A percentile compares a stretch with the other conserved stretches of the same genome.
These are phyloP conservation scores for Drosophila siamana DNA, from an alignment of 2,888 invertebrate genomes.

Conservation along the genomic window DNA sequence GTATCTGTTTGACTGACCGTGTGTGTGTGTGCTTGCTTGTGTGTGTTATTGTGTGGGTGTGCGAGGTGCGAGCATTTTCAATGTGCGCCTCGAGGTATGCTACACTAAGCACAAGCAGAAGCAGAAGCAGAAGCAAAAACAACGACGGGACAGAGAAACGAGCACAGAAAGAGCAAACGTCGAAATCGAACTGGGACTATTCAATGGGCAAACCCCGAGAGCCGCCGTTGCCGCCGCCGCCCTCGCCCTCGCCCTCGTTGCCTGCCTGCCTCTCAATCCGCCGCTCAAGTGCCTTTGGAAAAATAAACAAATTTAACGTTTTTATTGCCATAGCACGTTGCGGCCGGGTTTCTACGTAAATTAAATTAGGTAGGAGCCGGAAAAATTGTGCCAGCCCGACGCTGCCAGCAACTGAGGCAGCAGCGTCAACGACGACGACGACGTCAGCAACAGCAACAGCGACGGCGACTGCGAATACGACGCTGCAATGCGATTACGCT, in stretches of 20 bases:
- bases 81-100: slow-evolving; percentile 59
- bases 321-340: slow-evolving; percentile 78
- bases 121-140: slow-evolving; percentile 6
- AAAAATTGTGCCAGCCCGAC: slow-evolving; percentile 49
- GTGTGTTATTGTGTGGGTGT: slow-evolving; percentile 16
- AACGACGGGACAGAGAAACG: background rate
- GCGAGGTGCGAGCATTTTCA: slow-evolving; percentile 41
- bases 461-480: background rate
- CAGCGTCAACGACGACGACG: background rate
- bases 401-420: no score
- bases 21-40: slow-evolving; percentile 8
- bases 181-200: slow-evolving; percentile 61
- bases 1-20: slow-evolving; percentile 12
- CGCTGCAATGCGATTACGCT: slow-evolving; percentile 74
- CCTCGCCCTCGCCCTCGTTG: no score
- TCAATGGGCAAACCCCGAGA: slow-evolving; percentile 32
- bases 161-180: slow-evolving; percentile 37
- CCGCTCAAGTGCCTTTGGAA: slow-evolving; percentile 38
- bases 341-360: slow-evolving; percentile 69
- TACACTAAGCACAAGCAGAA: slow-evolving; percentile 53
- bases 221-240: no score
- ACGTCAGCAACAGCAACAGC: background rate
- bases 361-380: slow-evolving; percentile 76
- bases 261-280: no score
- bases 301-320: slow-evolving; percentile 80